Evolutionary conservation across 2,797 vertebrate genomes (phyloP).

Genomic region (Glossophaga mutica): DNA sequence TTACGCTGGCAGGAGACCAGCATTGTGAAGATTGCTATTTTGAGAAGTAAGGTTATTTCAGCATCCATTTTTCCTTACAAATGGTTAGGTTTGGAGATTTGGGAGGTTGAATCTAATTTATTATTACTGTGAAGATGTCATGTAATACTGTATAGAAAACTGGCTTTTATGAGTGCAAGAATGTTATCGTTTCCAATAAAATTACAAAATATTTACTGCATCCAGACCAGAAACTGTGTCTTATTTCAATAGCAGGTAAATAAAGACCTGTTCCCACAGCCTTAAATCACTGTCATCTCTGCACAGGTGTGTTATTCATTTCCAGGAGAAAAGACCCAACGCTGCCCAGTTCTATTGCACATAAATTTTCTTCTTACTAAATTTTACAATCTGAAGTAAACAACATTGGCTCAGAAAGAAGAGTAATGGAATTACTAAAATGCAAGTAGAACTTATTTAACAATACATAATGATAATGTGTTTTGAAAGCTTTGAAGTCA

Average conservation of each 20-base stretch:
- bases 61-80: conserved; percentile 37
- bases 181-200: conserved; percentile 53
- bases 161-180: conserved; percentile 12
- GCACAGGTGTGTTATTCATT: neutral
- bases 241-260: conserved; percentile 54
- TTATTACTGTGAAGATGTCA: conserved; percentile 57
- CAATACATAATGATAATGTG: neutral
- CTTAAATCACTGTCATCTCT: conserved; percentile 59
- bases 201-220: conserved; percentile 56
- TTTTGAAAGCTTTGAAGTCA: neutral
- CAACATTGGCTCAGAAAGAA: neutral
- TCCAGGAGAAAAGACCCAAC: neutral
- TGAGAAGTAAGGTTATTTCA: conserved; percentile 43
- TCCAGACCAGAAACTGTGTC: neutral
- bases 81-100: conserved; percentile 26
- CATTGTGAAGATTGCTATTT: neutral
- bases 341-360: neutral
- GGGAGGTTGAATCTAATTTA: conserved; percentile 58
- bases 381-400: conserved; percentile 26
- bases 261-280: conserved; percentile 37
- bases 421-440: conserved; percentile 1
- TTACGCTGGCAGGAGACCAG: conserved; percentile 51
- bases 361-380: neutral
- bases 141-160: conserved; percentile 43
- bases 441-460: neutral